Base-by-base conservation (phyloP, 2,113 vertebrate species). In the Phaethornis superciliosus region DNA sequence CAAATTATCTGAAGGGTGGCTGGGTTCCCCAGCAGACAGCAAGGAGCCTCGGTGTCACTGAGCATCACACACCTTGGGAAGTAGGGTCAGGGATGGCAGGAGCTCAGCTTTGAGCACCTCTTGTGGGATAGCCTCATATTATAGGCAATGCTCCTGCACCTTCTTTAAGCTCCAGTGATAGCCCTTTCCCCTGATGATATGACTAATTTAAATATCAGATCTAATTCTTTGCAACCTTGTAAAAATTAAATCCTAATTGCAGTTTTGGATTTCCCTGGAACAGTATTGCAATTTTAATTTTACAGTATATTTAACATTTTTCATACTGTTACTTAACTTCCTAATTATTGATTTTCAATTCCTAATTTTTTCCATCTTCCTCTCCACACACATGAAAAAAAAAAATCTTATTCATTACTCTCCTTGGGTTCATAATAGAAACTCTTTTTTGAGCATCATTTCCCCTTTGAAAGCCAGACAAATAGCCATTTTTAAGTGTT, bases 1-100 rank as follows among this genome's bases (percentile, higher is more conserved):
- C 4, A 2, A 59, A 33, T 40, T 35, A 71, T 14, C 5, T 7
- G 33, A 40, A 71, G 17, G 47, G 4, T 30, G 30, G 8, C 5
- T 13, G 15, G 9, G 13, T 22, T 55, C 15, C 6, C 12, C 0
- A 0, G 5, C 7, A 33, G 27, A 9, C 19, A 69, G 8, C 3
- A 20, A 67, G 16, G 26, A 62, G 1, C 19, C 46, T 47, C 18
- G 18, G 46, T 18, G 46, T 20, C 46, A 47, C 19, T 18, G 46
- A 47, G 18, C 4, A 27, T 68, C 2, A 0, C 4, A 7, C 0
- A 0, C 6, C 46, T 6, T 33, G 3, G 5, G 12, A 21, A 20
- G 7, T 15, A 8, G 28, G 27, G 18, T 51, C 9, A 52, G 27
- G 49, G 19, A 2, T 26, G 8, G 22, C 17, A 67, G 5, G 7